Evolutionary conservation across 1,140 invertebrate genomes (phyloP), one percentile per base, ranked within the genome.

Genomic region (Stenopsyche tienmushanensis): DNA sequence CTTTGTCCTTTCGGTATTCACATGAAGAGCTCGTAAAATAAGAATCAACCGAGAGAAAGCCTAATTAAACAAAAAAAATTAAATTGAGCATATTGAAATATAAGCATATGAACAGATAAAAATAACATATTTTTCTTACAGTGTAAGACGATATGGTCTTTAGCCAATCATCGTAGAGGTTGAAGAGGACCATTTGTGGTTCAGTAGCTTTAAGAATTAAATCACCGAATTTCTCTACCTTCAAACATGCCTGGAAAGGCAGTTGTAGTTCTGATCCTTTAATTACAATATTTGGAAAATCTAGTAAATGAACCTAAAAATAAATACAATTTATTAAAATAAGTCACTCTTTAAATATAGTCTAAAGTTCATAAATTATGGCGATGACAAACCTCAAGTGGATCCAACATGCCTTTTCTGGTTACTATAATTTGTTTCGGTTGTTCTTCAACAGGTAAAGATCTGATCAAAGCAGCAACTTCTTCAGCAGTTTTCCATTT

Each of bases 401-500:
- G 97, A 86, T 99, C 97, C 83, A 99, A 91, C 96, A 98, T 98
- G 76, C 96, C 96, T 75, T 99, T 99, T 74, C 98, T 85, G 0
- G 98, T 99, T 13, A 99, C 97, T 79, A 99, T 99, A 75, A 99
- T 99, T 80, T 99, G 97, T 78, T 99, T 98, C 0, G 98, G 97
- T 77, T 99, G 97, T 84, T 99, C 98, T 83, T 99, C 98, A 9
- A 99, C 97, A 0, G 97, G 98, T 39, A 99, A 77, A 0, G 98
- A 99, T 50, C 98, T 86, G 88, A 99, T 99, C 52, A 99, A 81
- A 47, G 98, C 97, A 3, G 98, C 98, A 13, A 99, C 98, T 92
- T 99, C 98, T 83, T 99, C 98, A 52, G 98, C 98, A 5, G 97
- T 99, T 81, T 99, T 99, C 97, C 97, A 99, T 80, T 99, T 99